Evolutionary conservation across 2,797 vertebrate genomes (phyloP), one percentile per base, ranked within the genome.

Genomic region (Lateolabrax maculatus): DNA sequence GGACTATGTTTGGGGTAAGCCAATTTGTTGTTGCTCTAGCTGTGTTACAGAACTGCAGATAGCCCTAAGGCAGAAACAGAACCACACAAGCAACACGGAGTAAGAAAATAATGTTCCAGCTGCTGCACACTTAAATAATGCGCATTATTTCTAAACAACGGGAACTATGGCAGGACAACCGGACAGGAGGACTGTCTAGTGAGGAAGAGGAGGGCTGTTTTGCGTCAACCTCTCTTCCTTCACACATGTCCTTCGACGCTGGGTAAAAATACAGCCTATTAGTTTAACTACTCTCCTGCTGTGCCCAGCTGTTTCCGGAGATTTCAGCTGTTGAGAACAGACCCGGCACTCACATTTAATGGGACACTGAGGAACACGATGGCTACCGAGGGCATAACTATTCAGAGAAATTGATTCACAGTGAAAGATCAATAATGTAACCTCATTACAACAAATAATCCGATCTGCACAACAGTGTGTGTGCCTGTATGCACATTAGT

Each of bases 271-370:
- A 19, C 36, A 23, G 52, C 46, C 79, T 36, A 5, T n/a, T 44
- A 56, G 41, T 56, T 43, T 3, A 13, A 13, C 58, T 31, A 0
- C 48, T 65, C 41, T 78, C 84, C 80, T 36, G 60, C 84, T 80
- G 81, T 31, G 71, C 23, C 72, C 85, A 84, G 79, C 77, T 87
- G 79, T 66, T 75, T 41, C 34, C 23, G 51, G n/a, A 49, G 31
- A 31, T 37, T 55, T 34, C 25, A 6, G 27, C 65, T n/a, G 44
- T 3, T 7, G 65, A 58, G 29, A 46, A 56, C 74, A 65, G n/a
- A 75, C 34, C 53, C 56, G 25, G 18, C 46, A 3, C 29, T 46
- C 64, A 52, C 57, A 70, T 82, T 63, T 77, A 64, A 78, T 9
- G 31, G 65, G 55, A 37, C 49, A 19, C 44, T 2, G 60, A 49